A percentile compares a stretch with the other conserved stretches of the same genome.
Evolutionary conservation across 2,888 invertebrate genomes (phyloP).

Genomic region (Anticlea derivata): DNA sequence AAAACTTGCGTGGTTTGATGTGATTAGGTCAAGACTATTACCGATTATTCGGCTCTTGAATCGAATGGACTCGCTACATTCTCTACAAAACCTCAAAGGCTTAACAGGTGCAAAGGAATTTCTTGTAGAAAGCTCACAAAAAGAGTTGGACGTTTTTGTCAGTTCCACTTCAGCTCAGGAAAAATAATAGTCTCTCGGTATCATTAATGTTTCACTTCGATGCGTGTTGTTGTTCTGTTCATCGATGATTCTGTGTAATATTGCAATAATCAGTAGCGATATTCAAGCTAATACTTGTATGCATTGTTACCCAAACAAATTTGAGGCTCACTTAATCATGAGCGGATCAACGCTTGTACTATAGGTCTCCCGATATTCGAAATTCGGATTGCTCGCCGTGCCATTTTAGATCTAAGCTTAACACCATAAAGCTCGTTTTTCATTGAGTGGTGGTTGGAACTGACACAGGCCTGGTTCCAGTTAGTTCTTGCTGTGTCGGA

Average conservation of each 20-base stretch:
- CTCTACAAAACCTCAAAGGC: not conserved
- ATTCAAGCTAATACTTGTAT: too few relatives aligned
- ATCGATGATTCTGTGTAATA: too few relatives aligned
- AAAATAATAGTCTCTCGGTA: not conserved
- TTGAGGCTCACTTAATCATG: too few relatives aligned
- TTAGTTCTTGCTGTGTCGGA: conserved; percentile 73
- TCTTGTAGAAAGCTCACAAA: conserved; percentile 48
- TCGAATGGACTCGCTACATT: conserved; percentile 4
- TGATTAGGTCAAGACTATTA: conserved; percentile 11
- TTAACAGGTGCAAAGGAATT: conserved; percentile 23
- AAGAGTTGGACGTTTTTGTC: conserved; percentile 41
- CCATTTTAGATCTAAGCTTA: not conserved
- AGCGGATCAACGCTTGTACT: too few relatives aligned
- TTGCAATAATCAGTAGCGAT: too few relatives aligned
- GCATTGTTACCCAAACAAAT: too few relatives aligned
- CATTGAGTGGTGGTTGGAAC: not conserved
- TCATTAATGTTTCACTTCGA: not conserved
- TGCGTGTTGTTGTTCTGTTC: too few relatives aligned
- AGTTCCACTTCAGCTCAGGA: not conserved
- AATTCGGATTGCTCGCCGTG: not conserved
- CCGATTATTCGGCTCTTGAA: conserved; percentile 3
- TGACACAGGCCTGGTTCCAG: conserved; percentile 59
- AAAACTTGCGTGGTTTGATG: conserved; percentile 8
- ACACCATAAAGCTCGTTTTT: conserved; percentile 4
- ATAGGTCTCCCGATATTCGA: not conserved